These are phyloP conservation scores for Drosophila prosaltans DNA, from an alignment of 1,140 invertebrate genomes.

Conservation along the genomic window DNA sequence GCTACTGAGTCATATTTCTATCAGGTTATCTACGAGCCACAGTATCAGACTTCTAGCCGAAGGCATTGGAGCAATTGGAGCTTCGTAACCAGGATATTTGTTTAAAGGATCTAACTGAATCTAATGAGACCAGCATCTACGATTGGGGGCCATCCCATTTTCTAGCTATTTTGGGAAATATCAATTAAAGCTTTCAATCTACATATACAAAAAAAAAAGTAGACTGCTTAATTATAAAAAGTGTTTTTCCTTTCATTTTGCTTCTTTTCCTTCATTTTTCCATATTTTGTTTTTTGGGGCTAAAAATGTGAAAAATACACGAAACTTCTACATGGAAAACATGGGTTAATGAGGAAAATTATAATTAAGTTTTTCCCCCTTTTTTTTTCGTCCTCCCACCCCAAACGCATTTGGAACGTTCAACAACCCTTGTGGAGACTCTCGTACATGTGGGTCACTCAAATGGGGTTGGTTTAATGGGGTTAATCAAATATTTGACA, in stretches of 20 bases:
- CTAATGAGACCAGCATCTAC: too few relatives aligned
- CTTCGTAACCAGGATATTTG: too few relatives aligned
- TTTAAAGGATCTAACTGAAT: too few relatives aligned
- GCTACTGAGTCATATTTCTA: too few relatives aligned
- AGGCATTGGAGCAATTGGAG: too few relatives aligned
- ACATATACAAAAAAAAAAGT: conserved; percentile 59
- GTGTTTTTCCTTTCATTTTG: conserved; percentile 58
- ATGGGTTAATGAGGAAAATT: conserved; percentile 75
- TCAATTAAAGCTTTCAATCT: too few relatives aligned
- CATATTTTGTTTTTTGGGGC: conserved; percentile 38
- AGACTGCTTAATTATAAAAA: conserved; percentile 78
- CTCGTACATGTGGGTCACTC: conserved; percentile 62
- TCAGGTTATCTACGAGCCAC: too few relatives aligned
- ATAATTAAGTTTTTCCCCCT: conserved; percentile 67
- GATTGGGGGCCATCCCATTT: too few relatives aligned
- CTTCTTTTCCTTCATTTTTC: neutral
- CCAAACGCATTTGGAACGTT: conserved; percentile 11
- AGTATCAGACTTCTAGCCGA: too few relatives aligned
- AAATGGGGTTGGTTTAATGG: conserved; percentile 55
- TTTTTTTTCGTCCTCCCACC: neutral
- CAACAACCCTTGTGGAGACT: conserved; percentile 47
- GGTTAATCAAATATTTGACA: conserved; percentile 79
- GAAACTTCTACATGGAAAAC: conserved; percentile 51
- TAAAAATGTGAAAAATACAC: conserved; percentile 51
- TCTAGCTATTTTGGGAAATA: too few relatives aligned